Evolutionary conservation across 2,113 vertebrate genomes (phyloP).

Genomic region (Poecilia latipinna): DNA sequence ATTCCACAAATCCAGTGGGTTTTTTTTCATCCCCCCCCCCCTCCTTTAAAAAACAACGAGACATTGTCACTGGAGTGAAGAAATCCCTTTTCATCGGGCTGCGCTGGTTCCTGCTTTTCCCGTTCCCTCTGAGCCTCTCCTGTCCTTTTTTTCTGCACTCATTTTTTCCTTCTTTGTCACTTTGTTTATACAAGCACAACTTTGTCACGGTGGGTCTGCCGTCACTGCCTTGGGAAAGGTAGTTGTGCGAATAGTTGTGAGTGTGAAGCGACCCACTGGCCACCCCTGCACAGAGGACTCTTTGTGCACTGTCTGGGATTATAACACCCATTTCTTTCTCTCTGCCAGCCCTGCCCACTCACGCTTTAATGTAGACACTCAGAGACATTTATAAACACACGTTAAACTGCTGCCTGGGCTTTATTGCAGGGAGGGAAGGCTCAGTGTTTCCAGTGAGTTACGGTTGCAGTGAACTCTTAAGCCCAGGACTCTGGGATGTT

Average conservation of each 20-base stretch:
- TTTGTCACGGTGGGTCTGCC: constrained; percentile 40
- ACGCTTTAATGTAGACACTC: constrained; percentile 52
- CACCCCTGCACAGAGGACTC: constrained; percentile 75
- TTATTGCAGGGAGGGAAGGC: constrained; percentile 64
- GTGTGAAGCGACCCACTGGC: constrained; percentile 53
- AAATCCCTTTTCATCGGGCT: constrained; percentile 43
- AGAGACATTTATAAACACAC: constrained; percentile 42
- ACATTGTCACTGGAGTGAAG: constrained; percentile 65
- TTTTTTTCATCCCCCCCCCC: constrained; percentile 35
- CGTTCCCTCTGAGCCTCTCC: constrained; percentile 10
- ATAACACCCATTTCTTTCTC: constrained; percentile 68
- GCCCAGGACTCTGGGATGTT: constrained; percentile 52
- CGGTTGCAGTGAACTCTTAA: constrained; percentile 67
- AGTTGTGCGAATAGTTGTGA: constrained; percentile 38
- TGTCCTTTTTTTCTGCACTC: constrained; percentile 45
- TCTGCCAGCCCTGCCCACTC: constrained; percentile 53
- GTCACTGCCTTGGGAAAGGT: constrained; percentile 34
- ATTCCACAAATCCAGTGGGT: constrained; percentile 68
- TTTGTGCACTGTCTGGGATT: constrained; percentile 75
- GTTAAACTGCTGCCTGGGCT: constrained; percentile 57
- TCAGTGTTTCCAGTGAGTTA: constrained; percentile 78
- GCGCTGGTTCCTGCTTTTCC: constrained; percentile 25
- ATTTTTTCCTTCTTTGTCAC: constrained; percentile 74
- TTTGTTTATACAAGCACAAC: constrained; percentile 73
- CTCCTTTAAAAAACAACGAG: constrained; percentile 65